Evolutionary conservation across 2,113 vertebrate species (phyloP).

Genomic region (Halichoeres trimaculatus): DNA sequence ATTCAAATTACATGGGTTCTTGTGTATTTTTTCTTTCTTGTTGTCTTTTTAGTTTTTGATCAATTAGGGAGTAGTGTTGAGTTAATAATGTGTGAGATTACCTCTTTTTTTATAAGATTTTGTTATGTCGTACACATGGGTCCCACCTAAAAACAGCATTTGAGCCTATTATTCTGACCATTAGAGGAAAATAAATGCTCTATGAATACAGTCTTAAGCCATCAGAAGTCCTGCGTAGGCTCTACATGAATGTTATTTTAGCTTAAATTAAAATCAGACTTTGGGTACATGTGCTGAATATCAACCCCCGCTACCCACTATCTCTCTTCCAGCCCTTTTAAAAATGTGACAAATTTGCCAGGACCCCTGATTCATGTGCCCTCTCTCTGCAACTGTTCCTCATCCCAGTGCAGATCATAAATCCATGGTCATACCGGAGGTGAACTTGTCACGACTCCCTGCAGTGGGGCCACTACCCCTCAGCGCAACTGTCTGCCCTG

Average conservation of each 20-base stretch:
- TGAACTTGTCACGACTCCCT: slow-evolving; percentile 69
- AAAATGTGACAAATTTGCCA: slow-evolving; percentile 63
- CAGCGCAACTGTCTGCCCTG: slow-evolving; percentile 55
- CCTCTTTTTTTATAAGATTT: no score
- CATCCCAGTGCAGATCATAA: slow-evolving; percentile 70
- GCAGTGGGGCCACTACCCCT: slow-evolving; percentile 64
- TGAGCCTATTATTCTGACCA: no score
- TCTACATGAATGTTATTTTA: slow-evolving; percentile 36
- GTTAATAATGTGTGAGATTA: no score
- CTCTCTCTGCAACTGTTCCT: slow-evolving; percentile 52
- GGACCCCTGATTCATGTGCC: slow-evolving; percentile 68
- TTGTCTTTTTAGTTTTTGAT: no score
- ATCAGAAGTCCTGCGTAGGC: neutral
- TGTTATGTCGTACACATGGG: no score
- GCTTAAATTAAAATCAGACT: slow-evolving; percentile 49
- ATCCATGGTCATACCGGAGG: slow-evolving; percentile 60
- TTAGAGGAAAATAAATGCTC: no score
- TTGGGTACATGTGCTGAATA: slow-evolving; percentile 63
- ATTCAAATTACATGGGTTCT: no score
- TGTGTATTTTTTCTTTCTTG: no score
- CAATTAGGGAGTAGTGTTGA: no score
- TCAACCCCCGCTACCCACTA: slow-evolving; percentile 48
- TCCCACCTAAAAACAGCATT: no score
- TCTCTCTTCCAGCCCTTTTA: slow-evolving; percentile 50
- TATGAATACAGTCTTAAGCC: slow-evolving; percentile 1